Conservation (phyloP, 2,113 vertebrate species). For the Australoheros scitulus region DNA sequence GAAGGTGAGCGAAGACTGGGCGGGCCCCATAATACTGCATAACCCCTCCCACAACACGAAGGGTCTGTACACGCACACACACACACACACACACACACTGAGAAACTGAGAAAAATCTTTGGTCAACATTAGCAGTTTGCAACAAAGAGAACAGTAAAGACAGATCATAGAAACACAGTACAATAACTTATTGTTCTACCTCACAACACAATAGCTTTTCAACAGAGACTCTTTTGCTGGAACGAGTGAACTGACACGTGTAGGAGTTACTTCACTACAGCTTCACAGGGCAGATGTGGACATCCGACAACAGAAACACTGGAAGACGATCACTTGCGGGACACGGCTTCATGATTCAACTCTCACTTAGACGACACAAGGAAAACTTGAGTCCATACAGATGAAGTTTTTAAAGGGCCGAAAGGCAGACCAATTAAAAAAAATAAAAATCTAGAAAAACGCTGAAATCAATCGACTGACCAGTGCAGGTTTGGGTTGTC, state of each 20-base stretch:
- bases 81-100: not conserved
- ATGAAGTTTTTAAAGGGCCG: not conserved
- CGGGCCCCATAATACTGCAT: conserved; percentile 68
- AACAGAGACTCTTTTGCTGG: conserved; percentile 48
- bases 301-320: conserved; percentile 50
- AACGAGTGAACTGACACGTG: conserved; percentile 41
- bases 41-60: conserved; percentile 40
- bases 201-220: conserved; percentile 69
- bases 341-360: conserved; percentile 37
- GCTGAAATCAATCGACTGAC: not conserved
- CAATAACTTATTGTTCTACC: conserved; percentile 74
- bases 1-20: conserved; percentile 24
- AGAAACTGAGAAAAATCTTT: conserved; percentile 76
- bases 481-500: not conserved
- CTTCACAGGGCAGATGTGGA: conserved; percentile 49
- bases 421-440: not conserved
- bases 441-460: not conserved
- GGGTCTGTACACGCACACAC: not conserved
- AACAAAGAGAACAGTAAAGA: conserved; percentile 62
- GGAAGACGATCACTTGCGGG: conserved; percentile 37
- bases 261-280: conserved; percentile 50
- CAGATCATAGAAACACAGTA: conserved; percentile 64
- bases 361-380: conserved; percentile 44
- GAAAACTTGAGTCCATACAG: conserved; percentile 7
- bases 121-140: conserved; percentile 75